Conservation (phyloP, 2,888 invertebrate species). For the Bhutanitis thaidina region DNA sequence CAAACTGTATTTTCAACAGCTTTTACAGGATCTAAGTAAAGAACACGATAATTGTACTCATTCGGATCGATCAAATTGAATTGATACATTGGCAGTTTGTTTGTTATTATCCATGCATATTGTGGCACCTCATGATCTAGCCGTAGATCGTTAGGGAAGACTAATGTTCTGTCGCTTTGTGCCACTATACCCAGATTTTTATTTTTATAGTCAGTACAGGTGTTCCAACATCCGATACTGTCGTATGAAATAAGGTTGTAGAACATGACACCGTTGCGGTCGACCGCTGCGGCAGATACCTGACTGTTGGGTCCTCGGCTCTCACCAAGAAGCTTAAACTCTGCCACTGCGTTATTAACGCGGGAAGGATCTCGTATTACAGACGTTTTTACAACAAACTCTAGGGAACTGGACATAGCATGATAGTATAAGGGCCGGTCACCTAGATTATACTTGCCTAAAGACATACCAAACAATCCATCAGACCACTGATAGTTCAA, state of each 20-base stretch:
- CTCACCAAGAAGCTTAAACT: conserved; percentile 66
- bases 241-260: conserved; percentile 89
- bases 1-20: conserved; percentile 84
- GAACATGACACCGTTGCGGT: conserved; percentile 87
- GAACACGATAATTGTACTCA: conserved; percentile 86
- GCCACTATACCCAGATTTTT: conserved; percentile 84
- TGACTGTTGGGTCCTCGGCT: conserved; percentile 83
- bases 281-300: conserved; percentile 87
- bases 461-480: conserved; percentile 87
- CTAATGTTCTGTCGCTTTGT: conserved; percentile 80
- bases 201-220: conserved; percentile 84
- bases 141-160: conserved; percentile 90
- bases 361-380: conserved; percentile 83
- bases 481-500: conserved; percentile 91
- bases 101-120: conserved; percentile 87
- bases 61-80: conserved; percentile 83
- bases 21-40: conserved; percentile 82
- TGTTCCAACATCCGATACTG: conserved; percentile 91
- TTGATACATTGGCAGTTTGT: conserved; percentile 86
- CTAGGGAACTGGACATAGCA: conserved; percentile 89
- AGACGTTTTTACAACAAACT: conserved; percentile 86
- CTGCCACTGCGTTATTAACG: conserved; percentile 53
- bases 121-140: conserved; percentile 86
- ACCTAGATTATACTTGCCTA: conserved; percentile 78
- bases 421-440: conserved; percentile 88